These are phyloP conservation scores for Lamprotornis superbus DNA, from an alignment of 2,113 vertebrate species.

Conservation along the genomic window DNA sequence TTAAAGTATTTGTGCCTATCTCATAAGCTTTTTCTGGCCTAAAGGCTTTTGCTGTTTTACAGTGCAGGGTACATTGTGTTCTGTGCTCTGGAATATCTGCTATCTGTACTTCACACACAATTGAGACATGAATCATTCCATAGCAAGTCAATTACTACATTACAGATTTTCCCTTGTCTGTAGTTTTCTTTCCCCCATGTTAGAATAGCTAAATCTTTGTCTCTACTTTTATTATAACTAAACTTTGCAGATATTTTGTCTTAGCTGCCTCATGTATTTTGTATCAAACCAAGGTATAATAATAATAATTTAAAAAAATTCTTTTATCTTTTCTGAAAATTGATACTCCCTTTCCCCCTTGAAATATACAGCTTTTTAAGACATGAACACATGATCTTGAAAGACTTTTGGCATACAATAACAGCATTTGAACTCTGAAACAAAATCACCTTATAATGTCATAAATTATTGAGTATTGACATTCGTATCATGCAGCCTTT, in stretches of 20 bases:
- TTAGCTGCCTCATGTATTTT: background rate
- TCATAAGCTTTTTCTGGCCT: background rate
- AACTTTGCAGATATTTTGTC: background rate
- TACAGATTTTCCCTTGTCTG: background rate
- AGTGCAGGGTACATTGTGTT: background rate
- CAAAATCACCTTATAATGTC: background rate
- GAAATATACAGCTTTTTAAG: background rate
- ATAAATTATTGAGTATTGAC: background rate
- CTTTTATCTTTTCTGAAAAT: background rate
- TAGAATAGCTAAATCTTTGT: background rate
- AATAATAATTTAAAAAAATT: background rate
- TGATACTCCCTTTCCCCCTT: accelerated
- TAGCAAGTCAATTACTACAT: background rate
- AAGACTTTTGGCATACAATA: background rate
- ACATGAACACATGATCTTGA: background rate
- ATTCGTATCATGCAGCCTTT: background rate
- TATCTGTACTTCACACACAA: background rate
- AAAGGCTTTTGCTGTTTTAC: background rate
- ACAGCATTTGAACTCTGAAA: background rate
- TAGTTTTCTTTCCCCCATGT: background rate
- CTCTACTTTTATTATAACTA: background rate
- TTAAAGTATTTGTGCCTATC: background rate
- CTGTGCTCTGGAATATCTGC: background rate
- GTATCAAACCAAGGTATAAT: background rate
- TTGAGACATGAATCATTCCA: background rate